Percentiles rank a stretch among this genome's conserved stretches.
phyloP scores from a whole-genome alignment of 2,113 vertebrate species.

The Sialia sialis region DNA sequence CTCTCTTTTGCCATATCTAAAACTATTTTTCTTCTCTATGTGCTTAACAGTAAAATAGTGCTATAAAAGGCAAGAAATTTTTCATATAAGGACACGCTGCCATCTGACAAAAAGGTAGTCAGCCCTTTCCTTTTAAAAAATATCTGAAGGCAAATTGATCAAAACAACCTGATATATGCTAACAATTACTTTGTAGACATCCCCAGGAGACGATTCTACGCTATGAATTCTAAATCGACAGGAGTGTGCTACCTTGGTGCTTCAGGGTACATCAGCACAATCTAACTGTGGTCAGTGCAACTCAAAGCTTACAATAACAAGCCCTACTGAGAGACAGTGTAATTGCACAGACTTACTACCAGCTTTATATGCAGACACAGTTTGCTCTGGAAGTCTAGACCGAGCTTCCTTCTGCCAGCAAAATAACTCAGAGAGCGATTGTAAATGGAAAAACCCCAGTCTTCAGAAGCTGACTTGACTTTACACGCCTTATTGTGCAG shows the following conservation, averaged over 20 bases:
- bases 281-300: background rate
- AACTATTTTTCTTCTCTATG: background rate
- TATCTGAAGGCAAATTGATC: constrained; percentile 45
- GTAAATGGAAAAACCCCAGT: background rate
- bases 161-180: constrained; percentile 28
- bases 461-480: background rate
- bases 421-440: background rate
- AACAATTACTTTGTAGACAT: constrained; percentile 19
- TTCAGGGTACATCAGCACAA: background rate
- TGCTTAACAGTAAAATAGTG: background rate
- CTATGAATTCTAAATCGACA: constrained; percentile 1
- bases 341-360: background rate
- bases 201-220: background rate
- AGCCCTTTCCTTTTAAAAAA: constrained; percentile 4
- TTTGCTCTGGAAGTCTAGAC: background rate
- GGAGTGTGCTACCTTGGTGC: background rate
- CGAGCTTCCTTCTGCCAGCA: background rate
- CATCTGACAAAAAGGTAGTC: background rate
- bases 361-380: background rate
- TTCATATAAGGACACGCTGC: background rate
- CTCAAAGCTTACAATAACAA: background rate
- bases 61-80: background rate
- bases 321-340: background rate
- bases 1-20: background rate
- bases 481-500: background rate